Evolutionary conservation across 2,888 invertebrate genomes (phyloP).

Genomic region (Agonum fuliginosum): DNA sequence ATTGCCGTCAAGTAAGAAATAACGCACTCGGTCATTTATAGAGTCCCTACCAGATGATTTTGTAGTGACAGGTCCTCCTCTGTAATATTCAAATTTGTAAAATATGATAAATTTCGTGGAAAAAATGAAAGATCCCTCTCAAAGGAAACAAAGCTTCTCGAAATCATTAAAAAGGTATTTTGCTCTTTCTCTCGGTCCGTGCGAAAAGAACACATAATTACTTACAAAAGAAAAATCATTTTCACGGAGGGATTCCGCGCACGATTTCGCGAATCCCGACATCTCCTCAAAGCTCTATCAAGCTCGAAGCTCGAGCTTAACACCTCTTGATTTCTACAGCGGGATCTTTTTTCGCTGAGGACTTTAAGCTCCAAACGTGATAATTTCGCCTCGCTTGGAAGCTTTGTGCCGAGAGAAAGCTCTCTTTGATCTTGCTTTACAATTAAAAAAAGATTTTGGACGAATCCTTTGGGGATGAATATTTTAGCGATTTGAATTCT

Average conservation of each 20-base stretch:
- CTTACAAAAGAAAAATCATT: slow-evolving; percentile 47
- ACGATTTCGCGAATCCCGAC: slow-evolving; percentile 42
- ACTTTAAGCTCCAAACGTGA: slow-evolving; percentile 51
- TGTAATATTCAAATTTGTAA: neutral
- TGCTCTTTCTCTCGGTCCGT: neutral
- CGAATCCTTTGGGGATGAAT: slow-evolving; percentile 35
- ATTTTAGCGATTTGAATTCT: slow-evolving; percentile 8
- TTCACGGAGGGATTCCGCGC: slow-evolving; percentile 33
- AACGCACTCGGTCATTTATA: too few relatives aligned
- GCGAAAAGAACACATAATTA: slow-evolving; percentile 22
- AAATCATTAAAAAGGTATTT: slow-evolving; percentile 27
- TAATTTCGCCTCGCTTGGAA: slow-evolving; percentile 45
- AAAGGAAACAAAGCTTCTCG: neutral
- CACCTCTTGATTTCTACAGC: slow-evolving; percentile 52
- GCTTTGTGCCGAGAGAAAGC: slow-evolving; percentile 39
- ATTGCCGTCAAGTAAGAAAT: too few relatives aligned
- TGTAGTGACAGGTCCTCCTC: neutral
- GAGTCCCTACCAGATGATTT: neutral
- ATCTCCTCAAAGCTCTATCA: slow-evolving; percentile 39
- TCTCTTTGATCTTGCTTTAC: slow-evolving; percentile 50
- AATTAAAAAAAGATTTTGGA: slow-evolving; percentile 55
- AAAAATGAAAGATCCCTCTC: neutral
- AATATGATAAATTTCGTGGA: neutral
- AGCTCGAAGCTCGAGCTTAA: slow-evolving; percentile 37
- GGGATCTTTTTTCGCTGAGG: slow-evolving; percentile 24